Evolutionary conservation across 2,888 invertebrate genomes (phyloP).

Genomic region (Schrankia costaestrigalis): DNA sequence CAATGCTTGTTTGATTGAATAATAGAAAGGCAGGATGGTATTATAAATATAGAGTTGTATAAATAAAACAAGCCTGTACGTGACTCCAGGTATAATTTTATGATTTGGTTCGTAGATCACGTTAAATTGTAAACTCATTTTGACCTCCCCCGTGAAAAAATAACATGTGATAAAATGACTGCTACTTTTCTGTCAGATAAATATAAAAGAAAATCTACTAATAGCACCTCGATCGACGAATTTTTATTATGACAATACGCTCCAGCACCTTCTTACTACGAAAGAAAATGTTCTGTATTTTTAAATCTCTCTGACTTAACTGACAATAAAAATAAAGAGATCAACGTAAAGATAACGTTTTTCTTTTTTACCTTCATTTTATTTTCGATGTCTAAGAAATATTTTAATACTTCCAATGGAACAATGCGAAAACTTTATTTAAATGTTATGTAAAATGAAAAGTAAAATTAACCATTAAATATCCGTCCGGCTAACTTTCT

Average conservation of each 20-base stretch:
- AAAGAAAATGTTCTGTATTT: slow-evolving; percentile 13
- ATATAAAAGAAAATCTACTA: slow-evolving; percentile 15
- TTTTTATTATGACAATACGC: slow-evolving; percentile 20
- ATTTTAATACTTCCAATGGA: slow-evolving; percentile 19
- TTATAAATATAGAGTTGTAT: slow-evolving; percentile 24
- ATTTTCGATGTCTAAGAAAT: slow-evolving; percentile 14
- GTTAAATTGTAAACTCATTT: slow-evolving; percentile 9
- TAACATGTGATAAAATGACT: slow-evolving; percentile 7
- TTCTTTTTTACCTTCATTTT: slow-evolving; percentile 19
- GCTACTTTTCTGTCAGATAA: slow-evolving; percentile 2
- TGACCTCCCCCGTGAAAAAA: slow-evolving; percentile 6
- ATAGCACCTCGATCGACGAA: slow-evolving; percentile 14
- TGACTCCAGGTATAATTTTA: slow-evolving; percentile 34
- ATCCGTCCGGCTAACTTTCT: slow-evolving; percentile 52
- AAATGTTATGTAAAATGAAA: slow-evolving; percentile 47
- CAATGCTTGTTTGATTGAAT: slow-evolving; percentile 59
- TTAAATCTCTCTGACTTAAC: slow-evolving; percentile 17
- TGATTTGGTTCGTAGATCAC: slow-evolving; percentile 9
- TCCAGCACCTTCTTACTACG: slow-evolving; percentile 4
- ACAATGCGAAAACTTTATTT: slow-evolving; percentile 29
- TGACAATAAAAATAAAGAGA: slow-evolving; percentile 28
- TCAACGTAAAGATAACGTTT: slow-evolving; percentile 21
- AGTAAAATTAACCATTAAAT: slow-evolving; percentile 56
- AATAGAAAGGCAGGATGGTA: slow-evolving; percentile 48
- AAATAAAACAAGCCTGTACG: slow-evolving; percentile 37